Evolutionary conservation across 2,797 vertebrate species (phyloP).

Genomic region (Alosa sapidissima): DNA sequence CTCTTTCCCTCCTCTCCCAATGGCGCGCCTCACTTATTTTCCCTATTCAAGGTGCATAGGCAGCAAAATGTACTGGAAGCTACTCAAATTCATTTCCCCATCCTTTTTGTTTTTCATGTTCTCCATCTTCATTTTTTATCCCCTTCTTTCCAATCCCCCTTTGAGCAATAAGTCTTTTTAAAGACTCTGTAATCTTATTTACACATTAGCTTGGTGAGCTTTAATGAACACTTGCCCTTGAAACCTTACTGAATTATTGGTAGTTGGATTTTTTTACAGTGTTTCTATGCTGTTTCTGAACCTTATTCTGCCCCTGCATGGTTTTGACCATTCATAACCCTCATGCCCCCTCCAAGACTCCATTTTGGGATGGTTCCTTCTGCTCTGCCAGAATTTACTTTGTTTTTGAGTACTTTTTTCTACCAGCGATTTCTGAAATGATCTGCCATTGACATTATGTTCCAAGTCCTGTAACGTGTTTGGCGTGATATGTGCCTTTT

Average conservation of each 20-base stretch:
- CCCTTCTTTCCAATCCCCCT: slow-evolving; percentile 30
- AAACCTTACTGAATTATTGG: slow-evolving; percentile 50
- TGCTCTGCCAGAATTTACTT: not conserved
- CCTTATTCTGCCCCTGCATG: slow-evolving; percentile 36
- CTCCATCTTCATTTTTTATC: slow-evolving; percentile 21
- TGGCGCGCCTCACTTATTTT: not conserved
- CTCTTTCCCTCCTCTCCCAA: slow-evolving; percentile 44
- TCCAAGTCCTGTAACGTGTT: not conserved
- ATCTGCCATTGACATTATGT: slow-evolving; percentile 5
- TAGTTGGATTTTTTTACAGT: slow-evolving; percentile 48
- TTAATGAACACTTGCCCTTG: slow-evolving; percentile 27
- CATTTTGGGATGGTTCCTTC: slow-evolving; percentile 25
- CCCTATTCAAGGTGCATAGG: slow-evolving; percentile 7
- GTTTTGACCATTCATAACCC: slow-evolving; percentile 34
- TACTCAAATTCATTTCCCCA: slow-evolving; percentile 52
- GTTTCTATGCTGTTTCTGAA: slow-evolving; percentile 31
- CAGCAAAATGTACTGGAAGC: not conserved
- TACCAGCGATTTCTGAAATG: not conserved
- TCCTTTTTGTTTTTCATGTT: slow-evolving; percentile 56
- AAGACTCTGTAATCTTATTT: slow-evolving; percentile 39
- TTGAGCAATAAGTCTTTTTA: slow-evolving; percentile 79
- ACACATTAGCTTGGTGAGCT: slow-evolving; percentile 32
- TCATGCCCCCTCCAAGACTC: not conserved
- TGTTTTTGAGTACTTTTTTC: not conserved
- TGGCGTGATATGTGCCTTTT: slow-evolving; percentile 15